Evolutionary conservation across 2,888 invertebrate species (phyloP), one percentile per base, ranked within the genome.

Genomic region (Polyommatus icarus): DNA sequence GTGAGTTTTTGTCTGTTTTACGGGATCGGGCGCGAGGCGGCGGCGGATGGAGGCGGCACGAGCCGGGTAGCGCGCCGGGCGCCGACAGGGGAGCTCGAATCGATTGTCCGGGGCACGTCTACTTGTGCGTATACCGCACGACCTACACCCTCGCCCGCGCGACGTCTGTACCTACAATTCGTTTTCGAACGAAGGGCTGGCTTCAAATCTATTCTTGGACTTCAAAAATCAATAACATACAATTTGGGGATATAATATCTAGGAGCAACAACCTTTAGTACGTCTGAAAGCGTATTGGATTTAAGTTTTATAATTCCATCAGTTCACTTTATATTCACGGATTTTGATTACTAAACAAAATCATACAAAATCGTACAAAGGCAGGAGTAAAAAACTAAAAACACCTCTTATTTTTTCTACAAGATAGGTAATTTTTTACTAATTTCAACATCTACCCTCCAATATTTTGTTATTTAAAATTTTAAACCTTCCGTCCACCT

Each of bases 61-160:
- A 85, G 86, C 82, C 85, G 86, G 85, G 18, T 71, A 18, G 18
- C 18, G 84, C 81, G 80, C 81, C 84, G 79, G 81, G 83, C 82
- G 85, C 84, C 86, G 85, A 84, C 84, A 86, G 89, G 91, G 91
- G 90, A 88, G 90, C 84, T 82, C 83, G 85, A 89, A 93, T 93
- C 93, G 93, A 93, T 93, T 91, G 91, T 89, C 88, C 88, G 86
- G 87, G 81, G 54, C 54, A 72, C 73, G 57, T 73, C 76, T 77
- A 46, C 77, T 32, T 71, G 73, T 77, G 72, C 29, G 72, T 59
- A 77, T 46, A 59, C 72, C 46, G 54, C 50, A 32, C 57, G 57
- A 8, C 61, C 78, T 86, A 87, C 86, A 86, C 91, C 91, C 92
- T 90, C 89, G 72, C 77, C 36, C 77, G 72, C 77, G 46, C 75